Percentiles rank a stretch among this genome's conserved stretches.
Conservation (phyloP, 2,797 vertebrate genomes). For the Chiloscyllium punctatum region DNA sequence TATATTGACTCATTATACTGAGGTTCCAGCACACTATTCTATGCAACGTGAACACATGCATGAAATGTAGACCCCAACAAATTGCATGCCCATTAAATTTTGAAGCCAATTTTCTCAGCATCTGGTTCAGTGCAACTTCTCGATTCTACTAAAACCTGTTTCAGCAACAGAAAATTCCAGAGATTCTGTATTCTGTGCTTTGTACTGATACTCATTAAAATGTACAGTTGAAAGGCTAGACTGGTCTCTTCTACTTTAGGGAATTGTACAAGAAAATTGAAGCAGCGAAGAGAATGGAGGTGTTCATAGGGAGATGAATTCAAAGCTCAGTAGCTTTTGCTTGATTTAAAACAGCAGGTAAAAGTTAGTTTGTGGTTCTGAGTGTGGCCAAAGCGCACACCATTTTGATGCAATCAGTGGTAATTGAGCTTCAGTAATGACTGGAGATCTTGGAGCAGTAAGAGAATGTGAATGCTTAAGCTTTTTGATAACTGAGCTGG, state of each 20-base stretch:
- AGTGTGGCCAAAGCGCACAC: neutral
- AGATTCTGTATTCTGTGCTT: neutral
- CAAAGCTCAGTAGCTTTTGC: neutral
- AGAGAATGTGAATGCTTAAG: neutral
- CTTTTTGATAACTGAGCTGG: neutral
- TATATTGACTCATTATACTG: neutral
- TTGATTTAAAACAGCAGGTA: neutral
- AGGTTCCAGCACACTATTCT: neutral
- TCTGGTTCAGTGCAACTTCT: neutral
- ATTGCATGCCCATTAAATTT: neutral
- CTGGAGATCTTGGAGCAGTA: neutral
- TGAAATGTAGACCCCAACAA: neutral
- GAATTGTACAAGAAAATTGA: neutral
- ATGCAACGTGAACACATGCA: neutral
- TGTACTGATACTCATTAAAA: neutral
- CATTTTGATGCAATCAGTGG: too few relatives aligned
- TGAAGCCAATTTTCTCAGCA: neutral
- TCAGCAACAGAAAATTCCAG: neutral
- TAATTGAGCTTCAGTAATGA: neutral
- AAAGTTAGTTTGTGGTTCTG: neutral
- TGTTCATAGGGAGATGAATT: neutral
- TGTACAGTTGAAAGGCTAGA: too few relatives aligned
- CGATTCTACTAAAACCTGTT: too few relatives aligned
- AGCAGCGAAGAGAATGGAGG: rapidly evolving
- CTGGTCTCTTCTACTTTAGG: neutral